phyloP scores from a whole-genome alignment of 2,113 vertebrate species.

The Psilopsiagon aymara region DNA sequence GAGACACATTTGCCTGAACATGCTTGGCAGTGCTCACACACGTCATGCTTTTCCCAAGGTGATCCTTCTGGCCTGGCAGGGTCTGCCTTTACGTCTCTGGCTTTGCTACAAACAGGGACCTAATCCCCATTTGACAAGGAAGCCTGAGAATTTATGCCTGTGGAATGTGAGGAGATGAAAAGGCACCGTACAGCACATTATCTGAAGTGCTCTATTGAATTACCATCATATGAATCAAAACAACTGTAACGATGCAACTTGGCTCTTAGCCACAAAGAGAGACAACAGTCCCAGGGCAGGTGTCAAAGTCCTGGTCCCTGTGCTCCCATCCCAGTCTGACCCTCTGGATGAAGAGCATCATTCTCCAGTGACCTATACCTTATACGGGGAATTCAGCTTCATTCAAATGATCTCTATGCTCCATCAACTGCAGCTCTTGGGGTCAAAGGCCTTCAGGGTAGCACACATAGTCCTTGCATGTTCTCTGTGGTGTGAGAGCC shows the following conservation, averaged over 20 bases:
- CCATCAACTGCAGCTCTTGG: not conserved
- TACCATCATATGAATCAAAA: not conserved
- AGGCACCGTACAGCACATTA: not conserved
- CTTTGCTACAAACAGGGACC: not conserved
- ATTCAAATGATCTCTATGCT: accelerated
- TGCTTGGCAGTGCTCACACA: not conserved
- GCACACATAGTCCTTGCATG: accelerated
- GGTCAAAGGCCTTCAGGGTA: not conserved
- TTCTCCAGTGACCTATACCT: not conserved
- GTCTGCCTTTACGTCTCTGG: slow-evolving; percentile 24
- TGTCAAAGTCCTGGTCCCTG: not conserved
- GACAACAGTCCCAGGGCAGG: not conserved
- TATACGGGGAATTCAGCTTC: accelerated
- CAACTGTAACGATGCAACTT: not conserved
- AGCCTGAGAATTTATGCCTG: not conserved
- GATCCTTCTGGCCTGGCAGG: not conserved
- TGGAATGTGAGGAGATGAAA: slow-evolving; percentile 46
- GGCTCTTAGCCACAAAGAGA: not conserved
- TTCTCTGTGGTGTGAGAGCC: not conserved
- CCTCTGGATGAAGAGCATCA: not conserved
- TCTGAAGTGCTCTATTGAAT: slow-evolving; percentile 41
- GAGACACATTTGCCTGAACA: not conserved
- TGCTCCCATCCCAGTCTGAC: not conserved
- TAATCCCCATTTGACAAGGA: slow-evolving; percentile 26
- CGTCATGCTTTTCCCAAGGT: not conserved